Percentiles rank a stretch among this genome's conserved stretches.
These are phyloP conservation scores for Coelopa pilipes DNA, from an alignment of 2,888 invertebrate species.

Conservation along the genomic window DNA sequence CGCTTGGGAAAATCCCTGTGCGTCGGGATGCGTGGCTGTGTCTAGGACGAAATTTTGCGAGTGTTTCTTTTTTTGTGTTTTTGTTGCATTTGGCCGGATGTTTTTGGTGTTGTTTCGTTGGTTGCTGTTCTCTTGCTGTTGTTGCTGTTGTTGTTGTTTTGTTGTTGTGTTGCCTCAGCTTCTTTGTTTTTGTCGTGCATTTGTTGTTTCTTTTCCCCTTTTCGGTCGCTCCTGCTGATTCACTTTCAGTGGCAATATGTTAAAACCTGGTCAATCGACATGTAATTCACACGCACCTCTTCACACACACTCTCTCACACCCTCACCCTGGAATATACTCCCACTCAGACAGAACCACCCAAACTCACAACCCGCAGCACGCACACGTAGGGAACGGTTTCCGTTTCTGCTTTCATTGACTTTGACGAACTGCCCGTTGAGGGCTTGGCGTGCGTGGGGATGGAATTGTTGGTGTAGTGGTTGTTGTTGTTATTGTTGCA, in stretches of 20 bases:
- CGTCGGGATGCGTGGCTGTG: too few relatives aligned
- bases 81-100: not conserved
- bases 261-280: slow-evolving; percentile 10
- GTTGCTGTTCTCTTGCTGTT: not conserved
- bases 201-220: not conserved
- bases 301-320: slow-evolving; percentile 21
- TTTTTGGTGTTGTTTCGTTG: not conserved
- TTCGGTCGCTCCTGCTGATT: not conserved
- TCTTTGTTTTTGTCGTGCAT: not conserved
- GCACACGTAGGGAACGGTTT: not conserved
- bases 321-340: too few relatives aligned
- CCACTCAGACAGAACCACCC: not conserved
- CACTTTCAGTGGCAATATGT: slow-evolving; percentile 4
- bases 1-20: too few relatives aligned
- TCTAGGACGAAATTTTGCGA: too few relatives aligned
- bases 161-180: not conserved
- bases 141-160: not conserved
- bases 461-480: not conserved
- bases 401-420: slow-evolving; percentile 13
- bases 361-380: not conserved
- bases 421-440: slow-evolving; percentile 7
- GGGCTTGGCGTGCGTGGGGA: not conserved
- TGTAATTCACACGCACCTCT: not conserved
- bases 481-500: not conserved
- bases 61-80: not conserved